Evolutionary conservation across 2,113 vertebrate genomes (phyloP).

Genomic region (Lophotis ruficrista): DNA sequence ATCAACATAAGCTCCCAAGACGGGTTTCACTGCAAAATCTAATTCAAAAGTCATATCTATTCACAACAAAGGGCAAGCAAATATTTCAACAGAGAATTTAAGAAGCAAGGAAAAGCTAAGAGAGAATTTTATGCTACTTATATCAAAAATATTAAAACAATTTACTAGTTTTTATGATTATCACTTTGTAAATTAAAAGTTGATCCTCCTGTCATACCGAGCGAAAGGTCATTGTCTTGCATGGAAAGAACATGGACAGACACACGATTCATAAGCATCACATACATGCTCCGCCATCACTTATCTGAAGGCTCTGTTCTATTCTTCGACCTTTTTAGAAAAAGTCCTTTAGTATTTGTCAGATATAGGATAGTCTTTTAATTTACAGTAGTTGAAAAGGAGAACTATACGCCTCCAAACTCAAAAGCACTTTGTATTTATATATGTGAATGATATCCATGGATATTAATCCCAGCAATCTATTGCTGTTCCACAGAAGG

Average conservation of each 20-base stretch:
- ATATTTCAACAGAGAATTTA: background rate
- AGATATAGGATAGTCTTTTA: background rate
- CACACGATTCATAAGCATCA: background rate
- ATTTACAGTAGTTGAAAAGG: background rate
- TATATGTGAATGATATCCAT: background rate
- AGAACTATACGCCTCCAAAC: background rate
- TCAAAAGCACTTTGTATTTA: background rate
- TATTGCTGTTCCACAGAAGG: background rate
- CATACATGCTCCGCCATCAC: background rate
- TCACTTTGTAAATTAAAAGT: background rate
- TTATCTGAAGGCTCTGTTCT: background rate
- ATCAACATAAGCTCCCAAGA: constrained; percentile 16
- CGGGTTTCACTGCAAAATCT: constrained; percentile 23
- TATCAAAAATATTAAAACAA: background rate
- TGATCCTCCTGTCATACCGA: background rate
- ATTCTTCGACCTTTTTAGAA: background rate
- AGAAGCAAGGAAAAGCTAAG: background rate
- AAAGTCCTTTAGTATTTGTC: background rate
- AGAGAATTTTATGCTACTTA: background rate
- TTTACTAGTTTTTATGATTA: background rate
- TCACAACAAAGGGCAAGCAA: background rate
- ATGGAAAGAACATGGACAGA: background rate
- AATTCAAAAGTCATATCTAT: constrained; percentile 16
- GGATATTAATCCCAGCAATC: background rate
- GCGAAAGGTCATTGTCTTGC: background rate